Percentiles rank a stretch among this genome's conserved stretches.
Evolutionary conservation across 2,113 vertebrate genomes (phyloP).

Genomic region (Papio anubis): DNA sequence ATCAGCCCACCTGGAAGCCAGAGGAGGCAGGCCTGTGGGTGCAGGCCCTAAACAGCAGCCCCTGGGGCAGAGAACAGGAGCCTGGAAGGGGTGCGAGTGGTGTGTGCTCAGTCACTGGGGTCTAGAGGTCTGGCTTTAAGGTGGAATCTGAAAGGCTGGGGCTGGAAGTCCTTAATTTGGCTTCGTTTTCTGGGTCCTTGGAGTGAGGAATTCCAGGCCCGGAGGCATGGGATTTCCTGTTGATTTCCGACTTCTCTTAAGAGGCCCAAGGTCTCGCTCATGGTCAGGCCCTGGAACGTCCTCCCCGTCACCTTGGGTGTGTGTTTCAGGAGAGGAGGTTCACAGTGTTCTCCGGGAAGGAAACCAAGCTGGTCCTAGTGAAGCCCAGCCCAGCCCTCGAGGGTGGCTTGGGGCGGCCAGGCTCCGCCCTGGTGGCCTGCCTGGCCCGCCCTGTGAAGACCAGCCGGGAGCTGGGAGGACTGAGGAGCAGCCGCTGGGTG

Average conservation of each 20-base stretch:
- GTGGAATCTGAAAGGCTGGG: background rate
- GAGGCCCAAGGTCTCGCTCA: background rate
- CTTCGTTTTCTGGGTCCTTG: conserved; percentile 40
- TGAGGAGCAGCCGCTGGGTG: rapidly evolving
- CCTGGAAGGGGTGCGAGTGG: background rate
- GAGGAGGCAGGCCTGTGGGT: too few relatives aligned
- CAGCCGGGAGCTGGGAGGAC: background rate
- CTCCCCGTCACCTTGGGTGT: background rate
- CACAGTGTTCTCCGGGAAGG: background rate
- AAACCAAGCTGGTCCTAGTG: background rate
- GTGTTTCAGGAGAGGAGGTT: background rate
- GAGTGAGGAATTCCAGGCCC: conserved; percentile 15
- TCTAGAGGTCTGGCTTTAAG: background rate
- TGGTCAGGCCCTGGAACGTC: background rate
- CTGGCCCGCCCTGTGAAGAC: rapidly evolving
- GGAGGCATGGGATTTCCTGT: conserved; percentile 73
- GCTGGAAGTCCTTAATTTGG: background rate
- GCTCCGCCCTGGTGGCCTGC: background rate
- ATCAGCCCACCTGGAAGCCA: background rate
- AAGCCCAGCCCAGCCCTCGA: background rate
- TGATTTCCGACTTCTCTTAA: conserved; percentile 37
- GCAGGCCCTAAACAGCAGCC: background rate
- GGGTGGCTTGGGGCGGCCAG: rapidly evolving
- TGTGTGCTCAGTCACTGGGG: background rate
- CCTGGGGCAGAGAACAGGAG: background rate